Percentiles rank a stretch among this genome's conserved stretches.
These are phyloP conservation scores for Pelusios castaneus DNA, from an alignment of 2,113 vertebrate genomes.

Conservation along the genomic window DNA sequence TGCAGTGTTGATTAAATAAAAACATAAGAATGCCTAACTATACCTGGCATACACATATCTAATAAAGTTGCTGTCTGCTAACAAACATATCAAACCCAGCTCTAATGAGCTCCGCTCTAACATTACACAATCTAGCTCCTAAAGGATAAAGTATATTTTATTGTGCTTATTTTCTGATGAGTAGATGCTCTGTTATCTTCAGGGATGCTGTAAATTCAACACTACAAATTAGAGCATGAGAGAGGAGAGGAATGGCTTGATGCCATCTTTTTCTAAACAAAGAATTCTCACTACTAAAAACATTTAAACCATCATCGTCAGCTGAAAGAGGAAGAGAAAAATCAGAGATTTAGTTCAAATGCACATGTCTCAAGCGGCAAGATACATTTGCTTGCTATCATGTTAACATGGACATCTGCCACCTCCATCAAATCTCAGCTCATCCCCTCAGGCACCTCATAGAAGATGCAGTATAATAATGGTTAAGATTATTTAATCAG, in stretches of 20 bases:
- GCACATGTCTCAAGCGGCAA: background rate
- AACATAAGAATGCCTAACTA: background rate
- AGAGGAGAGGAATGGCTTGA: background rate
- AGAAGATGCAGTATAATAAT: background rate
- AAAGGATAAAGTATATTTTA: background rate
- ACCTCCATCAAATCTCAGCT: background rate
- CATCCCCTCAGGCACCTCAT: background rate
- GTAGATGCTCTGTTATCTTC: background rate
- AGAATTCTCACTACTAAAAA: background rate
- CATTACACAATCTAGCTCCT: background rate
- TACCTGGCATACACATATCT: background rate
- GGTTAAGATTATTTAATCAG: background rate
- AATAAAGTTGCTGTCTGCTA: constrained; percentile 7
- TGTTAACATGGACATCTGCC: background rate
- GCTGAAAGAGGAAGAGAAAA: background rate
- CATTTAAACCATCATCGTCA: background rate
- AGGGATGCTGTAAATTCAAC: constrained; percentile 3
- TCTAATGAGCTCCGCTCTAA: background rate
- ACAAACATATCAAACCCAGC: background rate
- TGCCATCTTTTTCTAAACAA: background rate
- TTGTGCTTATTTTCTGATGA: background rate
- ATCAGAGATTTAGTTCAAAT: background rate
- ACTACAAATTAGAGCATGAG: constrained; percentile 4
- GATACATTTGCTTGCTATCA: background rate
- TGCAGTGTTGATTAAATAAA: background rate